These are phyloP conservation scores for Ambastaia sidthimunki DNA, from an alignment of 2,797 vertebrate genomes.

Conservation along the genomic window DNA sequence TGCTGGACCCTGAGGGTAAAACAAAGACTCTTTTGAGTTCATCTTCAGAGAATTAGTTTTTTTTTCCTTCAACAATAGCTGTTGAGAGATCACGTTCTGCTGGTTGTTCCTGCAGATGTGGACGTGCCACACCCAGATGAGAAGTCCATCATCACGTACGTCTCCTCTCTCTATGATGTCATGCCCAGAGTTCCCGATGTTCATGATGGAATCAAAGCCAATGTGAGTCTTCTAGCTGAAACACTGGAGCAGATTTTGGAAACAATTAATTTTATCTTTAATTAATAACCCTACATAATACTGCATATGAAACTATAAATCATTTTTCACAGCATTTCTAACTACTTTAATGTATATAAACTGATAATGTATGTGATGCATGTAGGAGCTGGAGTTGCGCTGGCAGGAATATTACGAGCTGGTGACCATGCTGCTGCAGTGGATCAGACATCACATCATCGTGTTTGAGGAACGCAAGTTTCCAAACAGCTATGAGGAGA, in stretches of 20 bases:
- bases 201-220: constrained; percentile 88
- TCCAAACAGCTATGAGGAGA: constrained; percentile 91
- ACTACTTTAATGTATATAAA: too few species aligned
- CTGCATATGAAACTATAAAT: not conserved
- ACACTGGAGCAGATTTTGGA: not conserved
- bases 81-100: not conserved
- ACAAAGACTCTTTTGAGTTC: not conserved
- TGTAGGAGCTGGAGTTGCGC: constrained; percentile 87
- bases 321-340: not conserved
- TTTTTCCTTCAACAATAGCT: not conserved
- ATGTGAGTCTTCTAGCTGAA: constrained; percentile 77
- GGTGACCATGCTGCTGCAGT: constrained; percentile 89
- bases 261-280: too few species aligned
- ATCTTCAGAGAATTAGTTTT: constrained; percentile 5
- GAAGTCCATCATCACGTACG: constrained; percentile 97
- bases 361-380: not conserved
- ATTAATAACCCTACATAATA: not conserved
- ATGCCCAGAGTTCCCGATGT: constrained; percentile 91
- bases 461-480: constrained; percentile 89
- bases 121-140: constrained; percentile 93
- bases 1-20: constrained; percentile 93
- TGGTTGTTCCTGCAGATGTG: constrained; percentile 78
- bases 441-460: constrained; percentile 87
- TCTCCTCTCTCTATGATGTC: constrained; percentile 92
- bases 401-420: constrained; percentile 94